phyloP scores from a whole-genome alignment of 1,140 invertebrate species.

The Drosophila navojoa region DNA sequence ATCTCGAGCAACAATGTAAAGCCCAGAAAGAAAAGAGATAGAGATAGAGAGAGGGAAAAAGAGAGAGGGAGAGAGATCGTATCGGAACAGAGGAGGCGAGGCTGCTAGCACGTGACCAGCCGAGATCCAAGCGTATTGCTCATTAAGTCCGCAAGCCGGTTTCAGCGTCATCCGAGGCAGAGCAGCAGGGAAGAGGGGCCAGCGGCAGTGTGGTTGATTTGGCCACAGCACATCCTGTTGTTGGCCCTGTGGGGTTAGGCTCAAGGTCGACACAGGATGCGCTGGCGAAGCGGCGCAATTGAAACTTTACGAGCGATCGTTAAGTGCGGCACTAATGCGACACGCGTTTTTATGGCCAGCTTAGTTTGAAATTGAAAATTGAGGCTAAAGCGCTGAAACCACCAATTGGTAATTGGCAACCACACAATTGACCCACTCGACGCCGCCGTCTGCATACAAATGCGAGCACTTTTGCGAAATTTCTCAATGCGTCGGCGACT shows the following conservation, averaged over 20 bases:
- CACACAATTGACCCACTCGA: conserved; percentile 27
- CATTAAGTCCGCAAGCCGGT: conserved; percentile 62
- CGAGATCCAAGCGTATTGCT: conserved; percentile 30
- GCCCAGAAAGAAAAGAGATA: not conserved
- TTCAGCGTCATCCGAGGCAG: conserved; percentile 21
- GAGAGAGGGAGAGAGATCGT: not conserved
- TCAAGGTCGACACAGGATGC: conserved; percentile 54
- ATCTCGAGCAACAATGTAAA: conserved; percentile 14
- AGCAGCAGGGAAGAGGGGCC: conserved; percentile 8
- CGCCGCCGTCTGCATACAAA: conserved; percentile 65
- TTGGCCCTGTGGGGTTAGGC: not conserved
- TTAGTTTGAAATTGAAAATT: conserved; percentile 45
- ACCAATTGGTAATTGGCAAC: conserved; percentile 5
- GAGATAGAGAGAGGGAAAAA: not conserved
- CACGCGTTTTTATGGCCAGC: conserved; percentile 59
- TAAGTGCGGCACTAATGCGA: conserved; percentile 66
- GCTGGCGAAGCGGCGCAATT: conserved; percentile 11
- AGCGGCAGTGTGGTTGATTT: conserved; percentile 1
- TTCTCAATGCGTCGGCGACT: conserved; percentile 2
- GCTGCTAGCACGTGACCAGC: conserved; percentile 31
- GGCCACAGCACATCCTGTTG: conserved; percentile 49
- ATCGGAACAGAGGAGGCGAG: not conserved
- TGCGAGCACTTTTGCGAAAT: conserved; percentile 61
- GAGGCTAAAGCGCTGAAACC: conserved; percentile 9
- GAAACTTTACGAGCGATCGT: conserved; percentile 53